Conservation (phyloP, 1,140 invertebrate species). For the Saccostrea echinata region DNA sequence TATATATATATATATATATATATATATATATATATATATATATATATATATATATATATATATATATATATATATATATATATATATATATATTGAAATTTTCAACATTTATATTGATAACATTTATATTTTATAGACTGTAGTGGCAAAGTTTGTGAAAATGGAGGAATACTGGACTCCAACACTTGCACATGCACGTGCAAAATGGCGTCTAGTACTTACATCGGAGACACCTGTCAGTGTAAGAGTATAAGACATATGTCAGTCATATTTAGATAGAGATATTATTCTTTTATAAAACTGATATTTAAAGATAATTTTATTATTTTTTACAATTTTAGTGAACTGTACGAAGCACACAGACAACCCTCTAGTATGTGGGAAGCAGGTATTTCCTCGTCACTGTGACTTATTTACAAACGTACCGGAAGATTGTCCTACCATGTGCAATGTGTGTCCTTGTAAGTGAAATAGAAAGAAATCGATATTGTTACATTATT, state of each 20-base stretch:
- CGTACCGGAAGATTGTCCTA: neutral
- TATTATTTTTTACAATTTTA: neutral
- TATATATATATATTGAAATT: neutral
- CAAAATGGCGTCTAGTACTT: neutral
- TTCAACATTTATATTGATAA: no score
- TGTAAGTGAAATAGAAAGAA: neutral
- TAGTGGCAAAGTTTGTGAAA: slow-evolving; percentile 28
- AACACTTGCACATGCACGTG: neutral
- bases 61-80: no score
- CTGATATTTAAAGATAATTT: neutral
- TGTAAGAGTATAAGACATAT: neutral
- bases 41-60: no score
- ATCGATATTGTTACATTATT: neutral
- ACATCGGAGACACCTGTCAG: neutral
- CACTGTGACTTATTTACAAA: neutral
- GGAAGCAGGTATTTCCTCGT: neutral
- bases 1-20: no score
- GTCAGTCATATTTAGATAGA: no score
- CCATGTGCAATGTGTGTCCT: neutral
- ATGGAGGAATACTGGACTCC: slow-evolving; percentile 35
- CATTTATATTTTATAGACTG: neutral
- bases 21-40: no score
- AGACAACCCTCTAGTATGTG: neutral
- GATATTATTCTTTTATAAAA: no score
- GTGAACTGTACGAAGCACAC: neutral